These are phyloP conservation scores for Zaprionus ornatus DNA, from an alignment of 1,140 invertebrate genomes.

Conservation along the genomic window DNA sequence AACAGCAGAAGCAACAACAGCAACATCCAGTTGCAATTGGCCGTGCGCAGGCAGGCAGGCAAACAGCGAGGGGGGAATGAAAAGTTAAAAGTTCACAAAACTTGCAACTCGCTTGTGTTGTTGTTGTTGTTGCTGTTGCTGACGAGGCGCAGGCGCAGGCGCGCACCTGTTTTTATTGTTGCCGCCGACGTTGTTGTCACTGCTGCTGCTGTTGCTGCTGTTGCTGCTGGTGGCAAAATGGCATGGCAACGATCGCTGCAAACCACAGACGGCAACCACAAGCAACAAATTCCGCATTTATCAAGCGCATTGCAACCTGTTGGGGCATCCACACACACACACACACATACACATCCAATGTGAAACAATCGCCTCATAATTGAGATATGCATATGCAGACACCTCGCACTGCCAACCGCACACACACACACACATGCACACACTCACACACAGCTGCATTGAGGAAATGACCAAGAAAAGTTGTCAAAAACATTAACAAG, in stretches of 20 bases:
- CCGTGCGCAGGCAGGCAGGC: background rate
- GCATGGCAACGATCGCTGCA: slow-evolving; percentile 42
- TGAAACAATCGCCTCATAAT: slow-evolving; percentile 32
- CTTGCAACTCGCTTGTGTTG: slow-evolving; percentile 41
- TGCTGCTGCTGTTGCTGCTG: slow-evolving; percentile 4
- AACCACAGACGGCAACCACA: slow-evolving; percentile 40
- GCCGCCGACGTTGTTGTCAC: slow-evolving; percentile 22
- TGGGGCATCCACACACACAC: slow-evolving; percentile 16
- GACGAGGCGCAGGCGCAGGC: slow-evolving; percentile 16
- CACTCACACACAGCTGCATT: background rate
- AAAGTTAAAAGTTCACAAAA: slow-evolving; percentile 60
- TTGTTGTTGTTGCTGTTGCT: slow-evolving; percentile 12
- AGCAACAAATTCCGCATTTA: slow-evolving; percentile 62
- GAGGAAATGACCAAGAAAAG: slow-evolving; percentile 30
- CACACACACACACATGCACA: background rate
- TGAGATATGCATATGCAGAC: slow-evolving; percentile 41
- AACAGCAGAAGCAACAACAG: slow-evolving; percentile 17
- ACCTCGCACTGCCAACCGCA: slow-evolving; percentile 1
- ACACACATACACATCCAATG: slow-evolving; percentile 8
- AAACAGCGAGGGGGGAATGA: background rate
- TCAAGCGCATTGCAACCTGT: slow-evolving; percentile 30
- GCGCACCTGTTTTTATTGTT: slow-evolving; percentile 50
- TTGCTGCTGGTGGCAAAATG: slow-evolving; percentile 33
- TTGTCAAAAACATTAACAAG: slow-evolving; percentile 37
- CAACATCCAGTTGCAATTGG: slow-evolving; percentile 27